Evolutionary conservation across 2,888 invertebrate genomes (phyloP).

Genomic region (Drosophila incognita): DNA sequence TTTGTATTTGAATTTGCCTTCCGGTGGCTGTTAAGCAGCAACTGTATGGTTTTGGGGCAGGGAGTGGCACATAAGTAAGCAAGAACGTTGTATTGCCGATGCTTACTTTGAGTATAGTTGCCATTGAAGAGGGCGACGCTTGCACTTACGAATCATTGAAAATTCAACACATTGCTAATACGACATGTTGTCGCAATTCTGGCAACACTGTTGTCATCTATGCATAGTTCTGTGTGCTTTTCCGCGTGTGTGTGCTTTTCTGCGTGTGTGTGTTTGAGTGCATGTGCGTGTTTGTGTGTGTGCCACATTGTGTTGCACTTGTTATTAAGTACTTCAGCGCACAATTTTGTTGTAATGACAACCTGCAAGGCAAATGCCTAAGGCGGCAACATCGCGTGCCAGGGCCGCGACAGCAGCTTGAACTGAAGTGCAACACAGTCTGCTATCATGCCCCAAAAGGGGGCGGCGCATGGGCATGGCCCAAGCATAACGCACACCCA

Average conservation of each 20-base stretch:
- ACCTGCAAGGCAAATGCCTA: conserved; percentile 78
- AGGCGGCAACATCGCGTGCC: conserved; percentile 76
- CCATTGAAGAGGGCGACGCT: conserved; percentile 53
- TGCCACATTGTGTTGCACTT: conserved; percentile 78
- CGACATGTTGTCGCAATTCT: conserved; percentile 65
- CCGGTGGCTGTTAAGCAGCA: conserved; percentile 5
- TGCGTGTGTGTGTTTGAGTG: conserved; percentile 3
- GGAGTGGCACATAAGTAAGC: conserved; percentile 30
- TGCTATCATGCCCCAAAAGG: conserved; percentile 5
- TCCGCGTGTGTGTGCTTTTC: background rate
- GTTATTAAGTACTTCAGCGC: conserved; percentile 78
- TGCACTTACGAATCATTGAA: conserved; percentile 76
- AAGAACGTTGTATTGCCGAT: conserved; percentile 43
- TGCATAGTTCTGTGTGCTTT: conserved; percentile 9
- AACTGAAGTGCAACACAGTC: conserved; percentile 61
- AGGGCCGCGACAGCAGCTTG: conserved; percentile 70
- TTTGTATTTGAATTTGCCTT: conserved; percentile 32
- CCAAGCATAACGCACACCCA: conserved; percentile 32
- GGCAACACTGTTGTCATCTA: conserved; percentile 55
- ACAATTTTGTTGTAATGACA: conserved; percentile 78
- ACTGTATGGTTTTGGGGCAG: background rate
- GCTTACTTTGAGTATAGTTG: conserved; percentile 23
- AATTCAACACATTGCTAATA: conserved; percentile 78
- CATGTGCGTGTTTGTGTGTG: conserved; percentile 36
- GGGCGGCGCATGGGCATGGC: conserved; percentile 27